Evolutionary conservation across 2,888 invertebrate genomes (phyloP).

Genomic region (Linnaemya tessellans): DNA sequence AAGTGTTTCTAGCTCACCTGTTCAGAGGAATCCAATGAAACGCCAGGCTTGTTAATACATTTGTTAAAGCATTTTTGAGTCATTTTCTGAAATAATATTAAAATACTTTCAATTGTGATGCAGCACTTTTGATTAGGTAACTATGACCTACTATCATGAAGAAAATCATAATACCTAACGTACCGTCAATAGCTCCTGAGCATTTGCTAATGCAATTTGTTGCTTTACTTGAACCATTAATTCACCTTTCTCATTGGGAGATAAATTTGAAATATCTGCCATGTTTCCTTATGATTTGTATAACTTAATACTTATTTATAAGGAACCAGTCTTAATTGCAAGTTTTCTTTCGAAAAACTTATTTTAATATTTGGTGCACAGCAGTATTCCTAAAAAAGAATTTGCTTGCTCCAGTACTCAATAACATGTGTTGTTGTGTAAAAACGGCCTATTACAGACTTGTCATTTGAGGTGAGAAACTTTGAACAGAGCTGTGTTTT

Average conservation of each 20-base stretch:
- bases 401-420: slow-evolving; percentile 30
- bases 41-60: slow-evolving; percentile 95
- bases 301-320: slow-evolving; percentile 12
- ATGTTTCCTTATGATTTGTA: slow-evolving; percentile 34
- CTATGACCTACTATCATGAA: slow-evolving; percentile 22
- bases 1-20: slow-evolving; percentile 87
- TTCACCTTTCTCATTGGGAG: slow-evolving; percentile 91
- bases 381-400: slow-evolving; percentile 6
- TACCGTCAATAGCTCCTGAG: slow-evolving; percentile 95
- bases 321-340: slow-evolving; percentile 40
- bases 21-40: slow-evolving; percentile 93
- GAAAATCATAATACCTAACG: slow-evolving; percentile 72
- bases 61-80: slow-evolving; percentile 98
- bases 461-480: slow-evolving; percentile 11
- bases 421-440: slow-evolving; percentile 62
- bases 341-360: slow-evolving; percentile 11
- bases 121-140: slow-evolving; percentile 64
- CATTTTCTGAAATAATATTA: slow-evolving; percentile 88
- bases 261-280: slow-evolving; percentile 84
- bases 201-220: slow-evolving; percentile 96
- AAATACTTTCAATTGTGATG: background rate
- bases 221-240: slow-evolving; percentile 97
- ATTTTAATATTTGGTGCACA: slow-evolving; percentile 6
- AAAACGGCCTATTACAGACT: slow-evolving; percentile 26
- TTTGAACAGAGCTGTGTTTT: slow-evolving; percentile 21